phyloP scores from a whole-genome alignment of 1,140 invertebrate species.

The Drosophila neocordata region DNA sequence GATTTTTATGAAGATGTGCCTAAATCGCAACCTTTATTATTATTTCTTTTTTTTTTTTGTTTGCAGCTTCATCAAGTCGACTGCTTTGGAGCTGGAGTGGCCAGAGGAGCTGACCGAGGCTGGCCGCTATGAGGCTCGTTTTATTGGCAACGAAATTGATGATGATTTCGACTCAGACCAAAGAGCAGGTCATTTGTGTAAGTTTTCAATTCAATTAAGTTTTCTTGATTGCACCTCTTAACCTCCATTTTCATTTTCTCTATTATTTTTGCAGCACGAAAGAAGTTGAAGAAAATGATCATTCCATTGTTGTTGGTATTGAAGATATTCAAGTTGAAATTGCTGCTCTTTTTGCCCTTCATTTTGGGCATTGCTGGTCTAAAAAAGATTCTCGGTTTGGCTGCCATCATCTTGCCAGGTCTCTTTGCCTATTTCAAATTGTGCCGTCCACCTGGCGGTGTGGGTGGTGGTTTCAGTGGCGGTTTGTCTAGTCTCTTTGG shows the following conservation, averaged over 20 bases:
- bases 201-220: conserved; percentile 81
- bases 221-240: background rate
- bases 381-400: conserved; percentile 91
- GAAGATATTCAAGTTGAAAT: conserved; percentile 92
- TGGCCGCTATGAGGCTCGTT: conserved; percentile 89
- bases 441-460: conserved; percentile 85
- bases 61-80: conserved; percentile 88
- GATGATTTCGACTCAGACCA: conserved; percentile 92
- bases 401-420: conserved; percentile 89
- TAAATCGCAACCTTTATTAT: conserved; percentile 27
- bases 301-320: conserved; percentile 91
- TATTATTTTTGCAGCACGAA: conserved; percentile 85
- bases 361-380: conserved; percentile 92
- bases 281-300: conserved; percentile 91
- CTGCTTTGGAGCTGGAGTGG: conserved; percentile 88
- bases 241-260: conserved; percentile 25
- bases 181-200: conserved; percentile 88
- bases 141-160: conserved; percentile 90
- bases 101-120: conserved; percentile 88
- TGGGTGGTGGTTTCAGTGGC: conserved; percentile 61
- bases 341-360: conserved; percentile 90
- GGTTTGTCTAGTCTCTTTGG: conserved; percentile 73
- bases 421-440: conserved; percentile 92
- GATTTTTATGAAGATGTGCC: conserved; percentile 54
- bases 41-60: conserved; percentile 1